A percentile compares a stretch with the other conserved stretches of the same genome.
phyloP scores from a whole-genome alignment of 2,113 vertebrate species.

The Dasyurus viverrinus region DNA sequence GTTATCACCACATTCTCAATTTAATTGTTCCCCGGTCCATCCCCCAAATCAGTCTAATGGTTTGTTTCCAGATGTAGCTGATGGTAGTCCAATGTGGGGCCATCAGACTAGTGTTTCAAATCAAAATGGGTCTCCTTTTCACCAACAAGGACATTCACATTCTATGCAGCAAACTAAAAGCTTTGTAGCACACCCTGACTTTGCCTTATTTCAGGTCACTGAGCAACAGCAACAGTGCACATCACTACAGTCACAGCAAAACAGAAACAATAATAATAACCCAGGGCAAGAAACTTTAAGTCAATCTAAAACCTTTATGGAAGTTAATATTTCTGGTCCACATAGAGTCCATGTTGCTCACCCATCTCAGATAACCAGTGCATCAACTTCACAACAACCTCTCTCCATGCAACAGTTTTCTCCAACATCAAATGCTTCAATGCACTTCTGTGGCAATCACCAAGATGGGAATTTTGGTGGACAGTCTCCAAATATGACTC shows the following conservation, averaged over 20 bases:
- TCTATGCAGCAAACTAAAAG: slow-evolving; percentile 90
- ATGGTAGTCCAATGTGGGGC: slow-evolving; percentile 96
- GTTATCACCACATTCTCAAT: slow-evolving; percentile 91
- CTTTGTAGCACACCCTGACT: slow-evolving; percentile 91
- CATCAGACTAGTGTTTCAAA: slow-evolving; percentile 88
- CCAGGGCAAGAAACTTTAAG: slow-evolving; percentile 84
- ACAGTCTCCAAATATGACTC: slow-evolving; percentile 89
- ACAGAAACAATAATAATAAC: slow-evolving; percentile 84
- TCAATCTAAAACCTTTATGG: slow-evolving; percentile 91
- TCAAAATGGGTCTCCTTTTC: slow-evolving; percentile 90
- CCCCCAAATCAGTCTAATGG: slow-evolving; percentile 92
- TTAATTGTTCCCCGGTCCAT: slow-evolving; percentile 89
- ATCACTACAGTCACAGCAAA: slow-evolving; percentile 83
- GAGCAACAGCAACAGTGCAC: slow-evolving; percentile 88
- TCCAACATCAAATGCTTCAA: slow-evolving; percentile 84
- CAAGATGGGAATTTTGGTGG: slow-evolving; percentile 86
- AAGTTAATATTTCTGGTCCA: slow-evolving; percentile 85
- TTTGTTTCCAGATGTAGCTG: slow-evolving; percentile 92
- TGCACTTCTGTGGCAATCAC: slow-evolving; percentile 87
- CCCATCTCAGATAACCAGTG: slow-evolving; percentile 83
- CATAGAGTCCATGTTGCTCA: slow-evolving; percentile 86
- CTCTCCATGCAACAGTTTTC: slow-evolving; percentile 88
- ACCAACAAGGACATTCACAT: slow-evolving; percentile 91
- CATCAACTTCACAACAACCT: slow-evolving; percentile 85
- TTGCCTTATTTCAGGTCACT: slow-evolving; percentile 92